Conservation (phyloP, 92 coral and sea anemone genomes). For the Epizoanthus fatuus region DNA sequence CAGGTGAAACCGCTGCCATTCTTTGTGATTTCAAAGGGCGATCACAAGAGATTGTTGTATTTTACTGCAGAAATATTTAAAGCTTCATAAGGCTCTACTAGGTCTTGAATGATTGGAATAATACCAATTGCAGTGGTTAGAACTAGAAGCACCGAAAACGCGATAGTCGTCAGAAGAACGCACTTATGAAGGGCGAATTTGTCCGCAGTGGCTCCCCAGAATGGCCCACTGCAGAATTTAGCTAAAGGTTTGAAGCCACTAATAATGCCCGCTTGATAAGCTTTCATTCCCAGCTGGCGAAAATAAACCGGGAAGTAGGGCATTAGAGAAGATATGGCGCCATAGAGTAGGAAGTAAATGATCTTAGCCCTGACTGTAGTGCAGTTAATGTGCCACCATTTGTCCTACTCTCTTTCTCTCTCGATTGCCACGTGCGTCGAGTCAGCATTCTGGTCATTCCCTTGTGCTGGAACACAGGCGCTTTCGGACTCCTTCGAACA, state of each 20-base stretch:
- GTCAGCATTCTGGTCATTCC: no score
- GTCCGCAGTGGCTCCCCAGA: slow-evolving; percentile 51
- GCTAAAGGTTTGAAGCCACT: slow-evolving; percentile 30
- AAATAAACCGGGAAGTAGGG: slow-evolving; percentile 46
- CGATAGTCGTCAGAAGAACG: slow-evolving; percentile 15
- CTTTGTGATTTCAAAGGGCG: no score
- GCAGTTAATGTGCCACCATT: no score
- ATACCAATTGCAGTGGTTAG: background rate
- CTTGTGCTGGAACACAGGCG: no score
- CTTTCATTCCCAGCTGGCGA: slow-evolving; percentile 37
- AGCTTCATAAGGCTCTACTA: no score
- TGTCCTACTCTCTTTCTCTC: no score
- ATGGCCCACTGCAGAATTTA: slow-evolving; percentile 26
- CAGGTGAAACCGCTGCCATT: no score
- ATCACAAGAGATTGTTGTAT: no score
- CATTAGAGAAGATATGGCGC: slow-evolving; percentile 4
- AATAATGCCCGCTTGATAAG: slow-evolving; percentile 30
- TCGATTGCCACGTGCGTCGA: no score
- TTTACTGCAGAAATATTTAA: no score
- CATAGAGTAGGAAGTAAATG: slow-evolving; percentile 13
- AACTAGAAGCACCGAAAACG: slow-evolving; percentile 1
- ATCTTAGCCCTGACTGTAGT: slow-evolving; percentile 5
- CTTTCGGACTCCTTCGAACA: no score
- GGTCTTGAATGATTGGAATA: no score
- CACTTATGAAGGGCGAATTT: slow-evolving; percentile 29